Base-by-base conservation (phyloP, 2,113 vertebrate genomes). In the Tragulus kanchil region DNA sequence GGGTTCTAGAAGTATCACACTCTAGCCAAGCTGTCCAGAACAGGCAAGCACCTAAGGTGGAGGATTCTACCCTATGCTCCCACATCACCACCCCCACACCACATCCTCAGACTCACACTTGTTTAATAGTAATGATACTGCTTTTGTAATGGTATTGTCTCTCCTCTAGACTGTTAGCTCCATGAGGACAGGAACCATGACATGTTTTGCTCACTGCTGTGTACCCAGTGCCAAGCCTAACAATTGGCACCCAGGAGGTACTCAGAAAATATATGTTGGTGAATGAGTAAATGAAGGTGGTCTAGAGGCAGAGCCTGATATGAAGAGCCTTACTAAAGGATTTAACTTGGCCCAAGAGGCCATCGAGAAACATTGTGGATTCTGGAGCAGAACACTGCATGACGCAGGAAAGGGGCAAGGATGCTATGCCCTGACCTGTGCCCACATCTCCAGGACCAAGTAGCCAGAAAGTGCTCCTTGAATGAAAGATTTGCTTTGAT, bases 311-410 rank as follows among this genome's bases (percentile, higher is more conserved):
- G 21, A 89, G 4, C 45, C 59, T 85, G 15, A 52, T 79, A 71
- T 50, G 78, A 92, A 86, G 77, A 82, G 52, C 17, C 48, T 95
- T 94, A 88, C 58, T 92, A 90, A 94, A 96, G 86, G 59, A 61
- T 95, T 93, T 65, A 64, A 92, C n/a, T 90, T 91, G 82, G 9
- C 92, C 42, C 15, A 93, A 69, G 77, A 23, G 58, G 31, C 58
- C 81, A 50, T 14, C 50, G n/a, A 84, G 17, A 69, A 25, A 84
- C 93, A 81, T 25, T 89, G 67, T 36, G 73, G 59, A 65, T 85
- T 94, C 92, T 85, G 58, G 58, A 97, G 56, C 45, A 95, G 89
- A 87, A 31, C 42, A 65, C 50, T 89, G 52, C 36, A 36, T 78
- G 56, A 65, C 17, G 23, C 23, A 12, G 78, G 69, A 45, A 81